These are phyloP conservation scores for Hedychridium roseum DNA, from an alignment of 2,888 invertebrate species.

Conservation along the genomic window DNA sequence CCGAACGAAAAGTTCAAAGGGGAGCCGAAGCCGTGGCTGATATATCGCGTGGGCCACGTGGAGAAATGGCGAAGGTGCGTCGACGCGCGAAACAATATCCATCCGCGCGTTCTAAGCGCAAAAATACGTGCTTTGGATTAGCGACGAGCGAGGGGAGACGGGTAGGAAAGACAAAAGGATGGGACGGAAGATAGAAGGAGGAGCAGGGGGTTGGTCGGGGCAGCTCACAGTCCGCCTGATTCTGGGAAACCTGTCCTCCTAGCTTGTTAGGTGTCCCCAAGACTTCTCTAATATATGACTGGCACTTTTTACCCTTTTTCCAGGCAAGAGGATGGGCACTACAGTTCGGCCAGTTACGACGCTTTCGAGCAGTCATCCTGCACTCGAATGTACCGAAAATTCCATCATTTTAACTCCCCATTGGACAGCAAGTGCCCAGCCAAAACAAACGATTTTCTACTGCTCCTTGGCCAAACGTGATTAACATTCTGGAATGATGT, in stretches of 20 bases:
- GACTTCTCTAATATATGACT: constrained; percentile 59
- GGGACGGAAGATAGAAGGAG: constrained; percentile 18
- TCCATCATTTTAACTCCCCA: no score
- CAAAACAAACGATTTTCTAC: no score
- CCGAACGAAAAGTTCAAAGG: no score
- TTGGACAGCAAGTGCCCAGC: no score
- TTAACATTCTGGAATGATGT: no score
- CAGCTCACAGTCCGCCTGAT: constrained; percentile 42
- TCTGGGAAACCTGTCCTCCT: constrained; percentile 60
- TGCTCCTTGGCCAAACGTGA: no score
- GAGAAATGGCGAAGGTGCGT: constrained; percentile 11
- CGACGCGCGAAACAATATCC: constrained; percentile 30
- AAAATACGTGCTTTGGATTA: constrained; percentile 30
- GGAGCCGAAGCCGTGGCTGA: no score
- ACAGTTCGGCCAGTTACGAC: not conserved
- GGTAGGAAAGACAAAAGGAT: constrained; percentile 3
- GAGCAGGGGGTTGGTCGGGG: constrained; percentile 38
- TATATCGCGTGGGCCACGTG: constrained; percentile 7
- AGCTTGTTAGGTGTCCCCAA: constrained; percentile 60
- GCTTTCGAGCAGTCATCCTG: no score
- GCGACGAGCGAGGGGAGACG: constrained; percentile 2
- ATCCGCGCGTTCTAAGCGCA: constrained; percentile 17
- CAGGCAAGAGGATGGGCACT: constrained; percentile 21
- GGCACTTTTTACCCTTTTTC: constrained; percentile 49
- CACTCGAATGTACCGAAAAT: no score